Base-by-base conservation (phyloP, 2,797 vertebrate species). In the Peromyscus nudipes region DNA sequence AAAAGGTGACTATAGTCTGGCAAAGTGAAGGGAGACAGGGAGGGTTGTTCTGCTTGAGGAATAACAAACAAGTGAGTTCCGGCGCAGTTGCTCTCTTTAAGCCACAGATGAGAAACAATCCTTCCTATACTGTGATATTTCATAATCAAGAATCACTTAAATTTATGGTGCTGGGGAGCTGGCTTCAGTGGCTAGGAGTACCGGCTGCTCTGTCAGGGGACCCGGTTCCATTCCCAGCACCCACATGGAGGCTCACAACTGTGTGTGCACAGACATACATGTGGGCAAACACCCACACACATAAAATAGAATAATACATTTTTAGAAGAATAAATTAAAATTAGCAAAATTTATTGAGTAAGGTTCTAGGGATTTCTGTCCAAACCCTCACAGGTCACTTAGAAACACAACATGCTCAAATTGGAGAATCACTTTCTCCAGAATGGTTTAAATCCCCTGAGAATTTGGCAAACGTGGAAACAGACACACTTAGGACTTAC, bases 401-500 rank as follows among this genome's bases (percentile, higher is more conserved):
- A 62, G 65, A 76, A 93, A 71, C 0, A 10, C 80, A 55, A 57
- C n/a, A 62, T 0, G 21, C 31, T 62, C 67, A 0, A 14, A 5
- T 0, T 4, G 6, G 1, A 64, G 25, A 57, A 46, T 19, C 8
- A 60, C 13, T 34, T 46, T 76, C 76, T 11, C 0, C 31, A 25
- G 23, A 10, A 31, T 0, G 23, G 27, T 11, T 60, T 23, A 43
- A 52, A 34, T 3, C 27, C 62, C 8, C 19, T 0, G 4, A 65
- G 43, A 23, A 9, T 13, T 12, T 1, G 16, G 21, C 1, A 25
- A 3, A 1, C 23, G 52, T 6, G 23, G 23, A 69, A 27, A 49
- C 8, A 52, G 84, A 49, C 21, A 69, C 84, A 86, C 40, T 4
- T 12, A 4, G 7, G 31, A 97, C 99, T 99, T 98, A 99, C 99